Base-by-base conservation (phyloP, 2,888 invertebrate species). In the Lasius platythorax region DNA sequence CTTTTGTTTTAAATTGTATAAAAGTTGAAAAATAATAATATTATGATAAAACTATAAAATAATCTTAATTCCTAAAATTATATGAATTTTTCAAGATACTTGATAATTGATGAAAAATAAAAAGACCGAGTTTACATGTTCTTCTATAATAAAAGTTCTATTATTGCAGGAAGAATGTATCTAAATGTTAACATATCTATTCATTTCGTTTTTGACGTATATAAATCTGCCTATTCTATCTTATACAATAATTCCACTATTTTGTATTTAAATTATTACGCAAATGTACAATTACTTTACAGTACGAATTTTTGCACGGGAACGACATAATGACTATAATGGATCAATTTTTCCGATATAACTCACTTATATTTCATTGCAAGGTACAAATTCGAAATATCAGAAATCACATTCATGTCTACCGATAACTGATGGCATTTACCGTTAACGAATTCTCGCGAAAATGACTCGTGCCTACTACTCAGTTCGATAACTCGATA, bases 401-500 rank as follows among this genome's bases (percentile, higher is more conserved):
- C 43, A 43, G 18, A 61, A 68, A 33, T 68, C n/a, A 67, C 3
- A 23, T 61, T 61, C 0, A 15, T 15, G 9, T 15, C 40, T 15
- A 43, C 15, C 33, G 33, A n/a, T 9, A 68, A 75, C 4, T 37
- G 23, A 15, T 33, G 23, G 72, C 15, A 53, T 56, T 61, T n/a
- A 8, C 1, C 30, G n/a, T 28, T 12, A 67, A 67, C 1, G 40
- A 72, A n/a, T 63, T 50, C 9, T 30, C 68, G 43, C 23, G 37
- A 63, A 46, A 58, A 58, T 33, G 30, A 58, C 18, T 79, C 1
- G 18, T 30, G 6, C n/a, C 43, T 43, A 30, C 3, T 33, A 43
- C 53, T 40, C 33, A 68, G 23, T n/a, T n/a, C 23, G 12, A 79
- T 61, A 63, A 70, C 61, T 40, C 12, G 28, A 63, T 72, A 50